These are phyloP conservation scores for Nicator chloris DNA, from an alignment of 2,113 vertebrate genomes.

Conservation along the genomic window DNA sequence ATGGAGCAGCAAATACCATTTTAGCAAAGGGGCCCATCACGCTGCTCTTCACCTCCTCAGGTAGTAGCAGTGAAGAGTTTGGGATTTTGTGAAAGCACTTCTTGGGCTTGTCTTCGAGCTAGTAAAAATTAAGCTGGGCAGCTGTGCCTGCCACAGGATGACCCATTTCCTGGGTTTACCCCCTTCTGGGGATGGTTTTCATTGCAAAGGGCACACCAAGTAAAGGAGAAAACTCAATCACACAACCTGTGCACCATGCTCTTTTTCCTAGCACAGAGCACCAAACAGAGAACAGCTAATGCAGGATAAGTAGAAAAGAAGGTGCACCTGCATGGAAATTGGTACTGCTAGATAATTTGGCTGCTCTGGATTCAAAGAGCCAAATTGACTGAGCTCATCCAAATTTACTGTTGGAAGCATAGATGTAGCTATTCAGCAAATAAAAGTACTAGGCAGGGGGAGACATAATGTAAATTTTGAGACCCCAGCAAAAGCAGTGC, in stretches of 20 bases:
- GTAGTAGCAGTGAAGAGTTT: neutral
- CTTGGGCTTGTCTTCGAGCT: neutral
- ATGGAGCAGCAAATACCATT: neutral
- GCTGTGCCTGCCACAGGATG: neutral
- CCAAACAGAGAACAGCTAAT: neutral
- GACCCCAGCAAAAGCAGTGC: neutral
- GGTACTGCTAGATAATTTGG: neutral
- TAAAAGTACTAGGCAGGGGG: neutral
- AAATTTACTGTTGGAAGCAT: neutral
- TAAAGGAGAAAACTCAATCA: neutral
- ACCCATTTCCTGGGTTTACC: neutral
- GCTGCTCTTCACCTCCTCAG: neutral
- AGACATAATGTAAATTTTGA: neutral
- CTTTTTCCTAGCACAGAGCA: neutral
- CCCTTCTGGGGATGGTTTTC: neutral
- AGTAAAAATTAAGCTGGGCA: neutral
- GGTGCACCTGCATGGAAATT: slow-evolving; percentile 4
- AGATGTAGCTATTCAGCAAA: neutral
- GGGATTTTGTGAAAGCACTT: neutral
- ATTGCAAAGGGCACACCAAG: neutral
- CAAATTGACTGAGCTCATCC: neutral
- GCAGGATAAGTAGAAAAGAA: neutral
- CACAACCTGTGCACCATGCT: fast-evolving
- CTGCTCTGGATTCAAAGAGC: neutral
- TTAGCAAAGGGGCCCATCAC: neutral